Percentiles rank a stretch among this genome's conserved stretches.
phyloP scores from a whole-genome alignment of 2,113 vertebrate species.

The Serinus canaria region DNA sequence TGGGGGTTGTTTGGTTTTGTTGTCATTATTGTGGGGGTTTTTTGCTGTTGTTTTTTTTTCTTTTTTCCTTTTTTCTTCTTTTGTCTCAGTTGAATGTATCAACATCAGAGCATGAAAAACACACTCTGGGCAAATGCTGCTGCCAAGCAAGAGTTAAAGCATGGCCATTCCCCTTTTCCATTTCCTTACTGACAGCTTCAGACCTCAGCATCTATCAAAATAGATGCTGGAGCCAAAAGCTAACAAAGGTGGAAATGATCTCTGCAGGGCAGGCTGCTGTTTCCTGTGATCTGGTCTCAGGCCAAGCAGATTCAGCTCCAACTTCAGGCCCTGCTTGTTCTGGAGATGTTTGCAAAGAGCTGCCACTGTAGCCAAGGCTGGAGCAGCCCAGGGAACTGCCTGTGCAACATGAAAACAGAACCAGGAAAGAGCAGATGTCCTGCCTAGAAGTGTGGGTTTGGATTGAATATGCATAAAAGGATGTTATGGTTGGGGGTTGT shows the following conservation, averaged over 20 bases:
- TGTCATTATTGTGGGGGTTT: neutral
- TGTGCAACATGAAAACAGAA: neutral
- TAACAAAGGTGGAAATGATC: constrained; percentile 31
- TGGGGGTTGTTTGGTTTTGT: neutral
- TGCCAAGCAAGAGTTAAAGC: neutral
- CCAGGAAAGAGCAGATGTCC: neutral
- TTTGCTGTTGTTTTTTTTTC: neutral
- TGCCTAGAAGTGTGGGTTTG: neutral
- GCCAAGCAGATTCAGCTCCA: neutral
- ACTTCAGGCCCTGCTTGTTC: neutral
- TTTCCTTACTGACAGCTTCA: constrained; percentile 18
- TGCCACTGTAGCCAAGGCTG: neutral
- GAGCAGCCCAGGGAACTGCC: neutral
- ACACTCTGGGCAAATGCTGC: accelerated
- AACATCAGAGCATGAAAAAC: neutral
- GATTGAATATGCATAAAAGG: neutral
- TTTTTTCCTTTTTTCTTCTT: neutral
- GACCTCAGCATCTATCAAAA: constrained; percentile 11
- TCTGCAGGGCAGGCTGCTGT: neutral
- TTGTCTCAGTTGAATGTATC: neutral
- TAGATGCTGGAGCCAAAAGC: constrained; percentile 23
- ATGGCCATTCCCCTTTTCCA: neutral
- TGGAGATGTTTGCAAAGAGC: neutral
- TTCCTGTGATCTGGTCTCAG: constrained; percentile 4
- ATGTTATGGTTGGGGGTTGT: neutral